These are phyloP conservation scores for Coluber constrictor DNA, from an alignment of 2,797 vertebrate species.

Conservation along the genomic window DNA sequence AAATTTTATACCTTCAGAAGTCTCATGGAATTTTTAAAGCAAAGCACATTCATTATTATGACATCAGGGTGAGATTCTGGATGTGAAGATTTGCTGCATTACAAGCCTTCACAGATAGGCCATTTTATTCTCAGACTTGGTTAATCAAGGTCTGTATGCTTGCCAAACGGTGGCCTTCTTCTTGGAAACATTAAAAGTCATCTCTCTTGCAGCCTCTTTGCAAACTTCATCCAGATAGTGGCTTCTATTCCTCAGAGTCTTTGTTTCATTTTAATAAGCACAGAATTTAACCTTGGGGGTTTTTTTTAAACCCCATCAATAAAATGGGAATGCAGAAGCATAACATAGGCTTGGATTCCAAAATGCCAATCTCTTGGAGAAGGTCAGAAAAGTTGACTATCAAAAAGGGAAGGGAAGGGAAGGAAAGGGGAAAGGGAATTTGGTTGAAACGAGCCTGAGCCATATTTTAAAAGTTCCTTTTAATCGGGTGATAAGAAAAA, in stretches of 20 bases:
- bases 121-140: conserved; percentile 15
- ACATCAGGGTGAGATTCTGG: conserved; percentile 9
- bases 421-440: background rate
- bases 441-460: background rate
- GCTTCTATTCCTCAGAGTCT: background rate
- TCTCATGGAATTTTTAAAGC: background rate
- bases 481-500: background rate
- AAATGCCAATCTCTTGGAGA: background rate
- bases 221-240: background rate
- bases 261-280: background rate
- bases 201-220: background rate
- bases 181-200: background rate
- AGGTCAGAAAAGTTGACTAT: background rate
- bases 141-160: conserved; percentile 7
- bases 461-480: background rate
- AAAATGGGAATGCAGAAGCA: background rate
- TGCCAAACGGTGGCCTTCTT: background rate
- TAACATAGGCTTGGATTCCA: background rate
- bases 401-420: background rate
- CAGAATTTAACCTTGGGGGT: background rate
- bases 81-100: conserved; percentile 35
- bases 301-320: background rate
- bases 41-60: background rate
- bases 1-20: conserved; percentile 23
- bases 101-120: conserved; percentile 9